These are phyloP conservation scores for Heliconius charithonia DNA, from an alignment of 2,888 invertebrate genomes.

Conservation along the genomic window DNA sequence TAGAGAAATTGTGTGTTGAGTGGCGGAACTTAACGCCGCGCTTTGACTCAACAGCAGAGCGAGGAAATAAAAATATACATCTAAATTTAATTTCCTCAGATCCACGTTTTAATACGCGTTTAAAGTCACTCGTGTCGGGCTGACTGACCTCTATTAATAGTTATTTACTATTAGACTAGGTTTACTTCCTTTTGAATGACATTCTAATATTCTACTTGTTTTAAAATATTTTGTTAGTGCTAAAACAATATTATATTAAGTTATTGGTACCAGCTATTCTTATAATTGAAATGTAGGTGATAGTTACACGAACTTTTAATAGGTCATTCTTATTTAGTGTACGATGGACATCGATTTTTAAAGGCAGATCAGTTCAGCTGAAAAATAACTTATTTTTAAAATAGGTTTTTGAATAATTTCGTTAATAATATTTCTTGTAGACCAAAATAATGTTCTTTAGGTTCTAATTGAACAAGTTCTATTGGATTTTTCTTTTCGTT, in stretches of 20 bases:
- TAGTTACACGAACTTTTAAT: background rate
- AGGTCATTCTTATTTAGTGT: background rate
- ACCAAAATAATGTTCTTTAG: background rate
- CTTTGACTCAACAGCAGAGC: no score
- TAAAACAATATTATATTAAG: background rate
- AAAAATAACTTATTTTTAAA: background rate
- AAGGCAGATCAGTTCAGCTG: background rate
- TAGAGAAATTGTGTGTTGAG: no score
- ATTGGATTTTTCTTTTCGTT: background rate
- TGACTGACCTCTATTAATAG: background rate
- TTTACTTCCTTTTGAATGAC: background rate
- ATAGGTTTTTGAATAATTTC: background rate
- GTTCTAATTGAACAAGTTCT: background rate
- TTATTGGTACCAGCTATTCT: background rate
- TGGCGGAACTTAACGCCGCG: no score
- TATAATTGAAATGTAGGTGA: conserved; percentile 4
- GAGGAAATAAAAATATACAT: no score
- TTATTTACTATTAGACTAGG: background rate
- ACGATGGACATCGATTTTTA: background rate
- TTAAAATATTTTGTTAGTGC: background rate
- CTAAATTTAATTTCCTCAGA: no score
- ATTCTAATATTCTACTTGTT: background rate
- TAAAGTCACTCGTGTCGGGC: no score
- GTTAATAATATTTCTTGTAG: background rate
- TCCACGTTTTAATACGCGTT: no score